phyloP scores from a whole-genome alignment of 2,113 vertebrate genomes.

The Zapus hudsonius region DNA sequence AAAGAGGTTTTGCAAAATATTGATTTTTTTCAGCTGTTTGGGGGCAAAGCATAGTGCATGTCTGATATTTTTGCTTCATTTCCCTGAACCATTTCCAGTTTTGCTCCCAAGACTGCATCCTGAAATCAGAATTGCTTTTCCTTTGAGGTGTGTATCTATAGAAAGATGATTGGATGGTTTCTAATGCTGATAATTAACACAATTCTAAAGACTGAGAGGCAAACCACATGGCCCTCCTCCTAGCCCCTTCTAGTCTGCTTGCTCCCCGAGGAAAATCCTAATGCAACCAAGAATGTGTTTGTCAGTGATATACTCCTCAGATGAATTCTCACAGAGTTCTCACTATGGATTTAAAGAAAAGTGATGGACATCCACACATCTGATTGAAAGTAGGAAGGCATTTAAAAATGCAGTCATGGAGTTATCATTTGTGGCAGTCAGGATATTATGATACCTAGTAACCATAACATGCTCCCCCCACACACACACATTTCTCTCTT shows the following conservation, averaged over 20 bases:
- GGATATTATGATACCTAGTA: background rate
- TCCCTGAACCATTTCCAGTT: constrained; percentile 2
- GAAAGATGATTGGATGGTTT: background rate
- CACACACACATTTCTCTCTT: background rate
- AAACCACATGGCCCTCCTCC: background rate
- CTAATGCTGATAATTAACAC: constrained; percentile 14
- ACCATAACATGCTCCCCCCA: accelerated
- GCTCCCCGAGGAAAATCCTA: background rate
- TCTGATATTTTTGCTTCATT: background rate
- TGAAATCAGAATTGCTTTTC: background rate
- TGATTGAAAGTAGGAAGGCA: background rate
- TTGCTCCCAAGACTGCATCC: background rate
- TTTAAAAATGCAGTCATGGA: background rate
- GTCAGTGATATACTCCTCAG: background rate
- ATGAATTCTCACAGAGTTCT: background rate
- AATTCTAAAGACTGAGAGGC: background rate
- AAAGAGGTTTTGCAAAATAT: background rate
- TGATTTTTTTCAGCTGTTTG: background rate
- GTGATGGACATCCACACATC: background rate
- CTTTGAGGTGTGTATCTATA: background rate
- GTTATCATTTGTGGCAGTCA: background rate
- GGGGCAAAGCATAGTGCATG: background rate
- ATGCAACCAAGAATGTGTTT: background rate
- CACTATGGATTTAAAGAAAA: background rate
- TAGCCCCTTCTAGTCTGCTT: background rate